A percentile compares a stretch with the other conserved stretches of the same genome.
Evolutionary conservation across 1,140 invertebrate genomes (phyloP).

Genomic region (Cydia splendana): DNA sequence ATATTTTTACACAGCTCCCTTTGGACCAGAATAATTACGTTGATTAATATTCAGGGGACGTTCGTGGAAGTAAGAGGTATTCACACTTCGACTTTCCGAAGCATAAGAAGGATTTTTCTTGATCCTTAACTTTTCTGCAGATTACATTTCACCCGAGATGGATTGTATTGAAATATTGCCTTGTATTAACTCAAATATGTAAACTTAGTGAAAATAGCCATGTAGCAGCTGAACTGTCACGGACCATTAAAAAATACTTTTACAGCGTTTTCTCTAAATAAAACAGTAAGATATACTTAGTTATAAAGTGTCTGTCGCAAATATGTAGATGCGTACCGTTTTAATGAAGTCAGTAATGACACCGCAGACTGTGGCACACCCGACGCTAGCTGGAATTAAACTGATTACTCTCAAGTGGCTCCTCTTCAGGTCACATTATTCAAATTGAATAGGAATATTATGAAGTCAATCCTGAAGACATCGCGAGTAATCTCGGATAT

Average conservation of each 20-base stretch:
- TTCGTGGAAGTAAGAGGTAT: slow-evolving; percentile 37
- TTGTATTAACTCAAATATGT: neutral
- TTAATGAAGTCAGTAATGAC: slow-evolving; percentile 14
- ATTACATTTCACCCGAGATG: neutral
- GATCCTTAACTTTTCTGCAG: slow-evolving; percentile 32
- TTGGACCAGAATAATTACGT: slow-evolving; percentile 41
- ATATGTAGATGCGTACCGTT: neutral
- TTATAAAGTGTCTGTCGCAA: neutral
- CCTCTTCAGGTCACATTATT: slow-evolving; percentile 39
- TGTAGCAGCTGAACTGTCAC: too few species aligned
- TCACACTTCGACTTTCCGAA: slow-evolving; percentile 38
- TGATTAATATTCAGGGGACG: slow-evolving; percentile 45
- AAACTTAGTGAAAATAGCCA: neutral
- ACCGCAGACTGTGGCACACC: neutral
- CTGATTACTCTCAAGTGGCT: slow-evolving; percentile 38
- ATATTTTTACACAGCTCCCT: slow-evolving; percentile 42
- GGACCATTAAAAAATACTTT: too few species aligned
- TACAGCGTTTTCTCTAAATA: too few species aligned
- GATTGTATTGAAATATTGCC: neutral
- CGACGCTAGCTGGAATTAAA: slow-evolving; percentile 36
- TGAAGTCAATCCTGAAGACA: slow-evolving; percentile 44
- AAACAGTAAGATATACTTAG: too few species aligned
- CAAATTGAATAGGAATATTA: slow-evolving; percentile 48
- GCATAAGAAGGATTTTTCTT: slow-evolving; percentile 27
- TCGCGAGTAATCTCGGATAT: slow-evolving; percentile 34